Conservation (phyloP, 1,140 invertebrate genomes). For the Procambarus clarkii region DNA sequence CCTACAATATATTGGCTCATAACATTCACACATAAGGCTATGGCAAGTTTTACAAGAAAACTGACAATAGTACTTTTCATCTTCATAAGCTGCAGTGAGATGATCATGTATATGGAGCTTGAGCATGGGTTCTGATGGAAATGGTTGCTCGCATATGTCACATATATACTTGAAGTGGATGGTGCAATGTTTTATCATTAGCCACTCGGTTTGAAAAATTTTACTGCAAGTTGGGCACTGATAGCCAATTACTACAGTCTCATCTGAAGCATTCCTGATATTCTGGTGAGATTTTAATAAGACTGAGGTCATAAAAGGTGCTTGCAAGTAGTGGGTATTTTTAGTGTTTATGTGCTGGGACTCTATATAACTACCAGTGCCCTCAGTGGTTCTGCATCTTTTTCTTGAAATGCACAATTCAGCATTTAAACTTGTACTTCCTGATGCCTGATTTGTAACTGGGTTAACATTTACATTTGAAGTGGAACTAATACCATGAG, state of each 20-base stretch:
- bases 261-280: background rate
- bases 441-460: background rate
- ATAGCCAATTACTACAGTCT: slow-evolving; percentile 42
- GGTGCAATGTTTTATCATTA: slow-evolving; percentile 59
- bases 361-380: background rate
- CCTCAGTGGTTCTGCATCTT: background rate
- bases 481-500: no score
- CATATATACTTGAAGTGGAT: slow-evolving; percentile 41
- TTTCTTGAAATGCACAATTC: background rate
- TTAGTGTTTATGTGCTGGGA: background rate
- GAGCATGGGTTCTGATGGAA: slow-evolving; percentile 25
- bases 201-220: slow-evolving; percentile 59
- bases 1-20: slow-evolving; percentile 28
- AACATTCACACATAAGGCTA: slow-evolving; percentile 61
- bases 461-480: no score
- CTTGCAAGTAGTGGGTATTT: background rate
- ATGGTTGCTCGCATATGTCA: slow-evolving; percentile 41
- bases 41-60: slow-evolving; percentile 61
- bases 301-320: background rate
- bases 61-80: slow-evolving; percentile 61
- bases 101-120: slow-evolving; percentile 54
- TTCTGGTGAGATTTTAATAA: background rate
- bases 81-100: slow-evolving; percentile 52
- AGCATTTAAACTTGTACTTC: background rate
- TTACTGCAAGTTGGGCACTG: slow-evolving; percentile 54